phyloP scores from a whole-genome alignment of 2,113 vertebrate species.

The Mesitornis unicolor region DNA sequence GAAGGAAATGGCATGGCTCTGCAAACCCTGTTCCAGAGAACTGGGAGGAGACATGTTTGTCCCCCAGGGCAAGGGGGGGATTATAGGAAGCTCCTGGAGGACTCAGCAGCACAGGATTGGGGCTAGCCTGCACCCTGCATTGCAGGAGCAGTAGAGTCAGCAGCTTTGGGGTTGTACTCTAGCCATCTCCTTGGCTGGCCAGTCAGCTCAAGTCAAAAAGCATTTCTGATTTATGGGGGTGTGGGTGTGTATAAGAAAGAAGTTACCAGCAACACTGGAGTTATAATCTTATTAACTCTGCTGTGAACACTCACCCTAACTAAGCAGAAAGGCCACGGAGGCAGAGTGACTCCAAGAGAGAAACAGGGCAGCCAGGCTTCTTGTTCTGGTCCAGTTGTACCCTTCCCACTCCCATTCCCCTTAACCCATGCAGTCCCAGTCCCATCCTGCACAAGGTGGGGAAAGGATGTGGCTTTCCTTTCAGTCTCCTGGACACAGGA shows the following conservation, averaged over 20 bases:
- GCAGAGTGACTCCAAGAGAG: not conserved
- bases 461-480: not conserved
- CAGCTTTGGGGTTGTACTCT: not conserved
- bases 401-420: not conserved
- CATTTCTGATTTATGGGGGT: not conserved
- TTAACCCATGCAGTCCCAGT: not conserved
- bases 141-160: constrained; percentile 6
- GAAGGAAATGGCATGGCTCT: not conserved
- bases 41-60: not conserved
- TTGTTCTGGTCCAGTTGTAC: not conserved
- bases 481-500: not conserved
- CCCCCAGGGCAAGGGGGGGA: not conserved
- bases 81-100: not conserved
- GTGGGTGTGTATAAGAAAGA: constrained; percentile 7
- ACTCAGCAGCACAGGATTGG: not conserved
- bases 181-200: not conserved
- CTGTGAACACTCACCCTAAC: not conserved
- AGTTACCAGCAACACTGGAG: constrained; percentile 3
- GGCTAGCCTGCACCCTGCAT: not conserved
- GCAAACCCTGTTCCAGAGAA: not conserved
- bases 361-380: not conserved
- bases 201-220: not conserved
- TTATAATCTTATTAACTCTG: constrained; percentile 37
- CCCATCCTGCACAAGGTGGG: not conserved
- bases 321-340: not conserved